Evolutionary conservation across 2,888 invertebrate species (phyloP).

Genomic region (Melikaiella ostensackeni): DNA sequence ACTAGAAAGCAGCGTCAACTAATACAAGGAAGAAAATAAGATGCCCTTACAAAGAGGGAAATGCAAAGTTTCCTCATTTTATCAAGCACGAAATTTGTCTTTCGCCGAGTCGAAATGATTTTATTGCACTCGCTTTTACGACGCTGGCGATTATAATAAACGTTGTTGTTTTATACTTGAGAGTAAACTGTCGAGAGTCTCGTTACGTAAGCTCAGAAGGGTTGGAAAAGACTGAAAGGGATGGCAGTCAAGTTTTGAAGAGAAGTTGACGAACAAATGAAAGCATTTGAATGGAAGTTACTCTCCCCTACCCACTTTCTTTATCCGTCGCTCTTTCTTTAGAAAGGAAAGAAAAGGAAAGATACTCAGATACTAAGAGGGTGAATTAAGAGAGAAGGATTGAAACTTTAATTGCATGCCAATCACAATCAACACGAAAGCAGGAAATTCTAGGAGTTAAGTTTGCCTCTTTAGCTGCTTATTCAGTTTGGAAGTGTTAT

Average conservation of each 20-base stretch:
- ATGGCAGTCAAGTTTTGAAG: conserved; percentile 24
- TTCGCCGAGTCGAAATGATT: conserved; percentile 31
- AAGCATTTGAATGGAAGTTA: conserved; percentile 19
- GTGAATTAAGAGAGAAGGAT: conserved; percentile 25
- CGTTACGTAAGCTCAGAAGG: conserved; percentile 29
- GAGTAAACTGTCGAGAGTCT: conserved; percentile 35
- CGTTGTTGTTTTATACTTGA: conserved; percentile 36
- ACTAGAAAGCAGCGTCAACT: background rate
- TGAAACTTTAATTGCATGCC: conserved; percentile 31
- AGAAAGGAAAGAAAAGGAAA: conserved; percentile 30
- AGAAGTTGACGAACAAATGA: conserved; percentile 7
- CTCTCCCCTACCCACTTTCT: conserved; percentile 1
- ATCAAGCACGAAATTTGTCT: conserved; percentile 40
- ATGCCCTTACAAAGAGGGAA: conserved; percentile 9
- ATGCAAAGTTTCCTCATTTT: conserved; percentile 42
- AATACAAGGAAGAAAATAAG: conserved; percentile 42
- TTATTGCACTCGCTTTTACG: conserved; percentile 35
- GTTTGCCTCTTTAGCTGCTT: background rate
- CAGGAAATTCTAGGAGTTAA: background rate
- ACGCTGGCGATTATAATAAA: conserved; percentile 33
- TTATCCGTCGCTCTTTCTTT: conserved; percentile 13
- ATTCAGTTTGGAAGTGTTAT: background rate
- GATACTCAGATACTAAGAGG: conserved; percentile 34
- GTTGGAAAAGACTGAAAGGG: conserved; percentile 17
- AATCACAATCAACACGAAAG: conserved; percentile 8